Evolutionary conservation across 2,113 vertebrate species (phyloP).

Genomic region (Paradoxurus hermaphroditus): DNA sequence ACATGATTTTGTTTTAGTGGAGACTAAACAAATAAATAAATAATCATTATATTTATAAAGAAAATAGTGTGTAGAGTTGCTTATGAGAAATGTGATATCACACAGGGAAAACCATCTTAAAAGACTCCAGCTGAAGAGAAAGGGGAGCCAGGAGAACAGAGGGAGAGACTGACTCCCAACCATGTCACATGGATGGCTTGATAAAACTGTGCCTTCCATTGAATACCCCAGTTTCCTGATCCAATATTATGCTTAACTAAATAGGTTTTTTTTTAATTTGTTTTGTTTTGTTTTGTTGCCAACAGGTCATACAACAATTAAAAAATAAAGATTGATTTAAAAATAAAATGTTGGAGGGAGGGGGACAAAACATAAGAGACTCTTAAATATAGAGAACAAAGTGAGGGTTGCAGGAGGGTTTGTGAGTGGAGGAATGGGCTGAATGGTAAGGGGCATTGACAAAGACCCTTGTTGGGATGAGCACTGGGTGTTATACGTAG

Average conservation of each 20-base stretch:
- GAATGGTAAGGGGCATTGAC: no score
- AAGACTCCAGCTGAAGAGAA: not conserved
- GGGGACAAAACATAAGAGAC: no score
- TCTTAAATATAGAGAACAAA: no score
- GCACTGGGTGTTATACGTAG: no score
- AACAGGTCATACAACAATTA: not conserved
- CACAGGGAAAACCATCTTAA: not conserved
- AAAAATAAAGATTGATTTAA: not conserved
- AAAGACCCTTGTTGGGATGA: no score
- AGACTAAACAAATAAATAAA: not conserved
- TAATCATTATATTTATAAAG: not conserved
- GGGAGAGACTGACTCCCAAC: not conserved
- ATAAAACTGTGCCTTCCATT: not conserved
- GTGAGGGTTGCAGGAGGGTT: no score
- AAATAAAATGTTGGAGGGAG: not conserved
- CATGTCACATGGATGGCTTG: not conserved
- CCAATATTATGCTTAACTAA: no score
- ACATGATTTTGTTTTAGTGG: not conserved
- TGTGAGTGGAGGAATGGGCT: no score
- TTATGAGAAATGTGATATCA: not conserved
- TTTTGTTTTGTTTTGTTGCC: not conserved
- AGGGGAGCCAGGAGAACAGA: not conserved
- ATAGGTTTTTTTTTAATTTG: no score
- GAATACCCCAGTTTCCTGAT: not conserved
- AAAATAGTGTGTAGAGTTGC: not conserved